Base-by-base conservation (phyloP, 2,888 invertebrate genomes). In the Lottia gigantea region DNA sequence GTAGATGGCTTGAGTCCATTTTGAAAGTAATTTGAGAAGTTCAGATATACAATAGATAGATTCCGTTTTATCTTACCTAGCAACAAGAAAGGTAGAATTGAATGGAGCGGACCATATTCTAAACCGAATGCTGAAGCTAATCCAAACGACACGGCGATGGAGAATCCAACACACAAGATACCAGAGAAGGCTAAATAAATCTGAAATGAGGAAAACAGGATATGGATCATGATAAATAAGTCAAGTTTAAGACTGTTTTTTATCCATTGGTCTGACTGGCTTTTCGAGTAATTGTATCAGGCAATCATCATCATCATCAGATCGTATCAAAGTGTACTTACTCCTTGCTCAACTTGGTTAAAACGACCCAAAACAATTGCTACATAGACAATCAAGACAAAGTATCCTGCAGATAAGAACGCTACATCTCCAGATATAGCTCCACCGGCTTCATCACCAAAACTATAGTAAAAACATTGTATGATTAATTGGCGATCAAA, bases 81-180 rank as follows among this genome's bases (percentile, higher is more conserved):
- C 19, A 95, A 86, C 71, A 95, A 90, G 88, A 95, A 95, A 8
- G 95, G 95, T 73, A 95, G 88, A 16, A 94, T 93, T 14, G 93
- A 93, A 86, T 95, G 95, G 0, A 95, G 93, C 0, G 95, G 95
- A 0, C 95, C 94, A 86, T 94, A 95, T 46, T 93, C 91, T 47
- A 94, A 90, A 11, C 93, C 93, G 71, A 93, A 84, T 12, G 92
- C 85, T 0, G 94, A 93, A 83, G 94, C 94, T 83, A 94, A 86
- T 67, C 94, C 93, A 70, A 93, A 91, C 0, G 94, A 92, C 46
- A 92, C 91, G 2, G 92, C 85, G 81, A 94, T 93, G 0, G 95
- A 92, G 90, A 94, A 91, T 11, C 92, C 93, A 47, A 95, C 92
- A 82, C 92, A 92, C 19, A 93, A 82, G 66, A 95, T 89, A 46